Evolutionary conservation across 1,140 invertebrate genomes (phyloP).

Genomic region (Caerostris extrusa): DNA sequence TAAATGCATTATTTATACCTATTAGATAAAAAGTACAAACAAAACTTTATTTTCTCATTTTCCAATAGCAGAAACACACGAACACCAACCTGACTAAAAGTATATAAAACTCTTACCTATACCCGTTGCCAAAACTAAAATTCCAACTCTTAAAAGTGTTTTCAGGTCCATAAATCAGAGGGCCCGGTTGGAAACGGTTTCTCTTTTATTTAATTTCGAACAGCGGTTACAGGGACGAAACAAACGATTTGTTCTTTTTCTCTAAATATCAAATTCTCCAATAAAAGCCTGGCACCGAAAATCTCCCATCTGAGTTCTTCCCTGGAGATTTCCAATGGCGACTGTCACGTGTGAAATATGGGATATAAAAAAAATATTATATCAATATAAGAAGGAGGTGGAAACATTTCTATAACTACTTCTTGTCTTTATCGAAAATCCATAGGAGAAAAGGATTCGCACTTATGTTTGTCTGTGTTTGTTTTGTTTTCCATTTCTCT

Average conservation of each 20-base stretch:
- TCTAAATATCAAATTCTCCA: slow-evolving; percentile 75
- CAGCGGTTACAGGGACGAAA: background rate
- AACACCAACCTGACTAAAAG: background rate
- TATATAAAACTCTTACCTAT: background rate
- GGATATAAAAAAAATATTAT: slow-evolving; percentile 66
- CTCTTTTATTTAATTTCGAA: slow-evolving; percentile 70
- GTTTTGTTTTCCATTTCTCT: slow-evolving; percentile 40
- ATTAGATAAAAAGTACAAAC: too few species aligned
- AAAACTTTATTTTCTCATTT: background rate
- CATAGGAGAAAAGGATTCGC: slow-evolving; percentile 70
- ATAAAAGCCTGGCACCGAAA: slow-evolving; percentile 50
- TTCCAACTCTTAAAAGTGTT: background rate
- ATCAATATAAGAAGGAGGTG: slow-evolving; percentile 74
- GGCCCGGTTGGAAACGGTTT: background rate
- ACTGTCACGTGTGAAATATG: slow-evolving; percentile 70
- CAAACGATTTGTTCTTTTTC: slow-evolving; percentile 63
- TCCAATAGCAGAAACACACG: background rate
- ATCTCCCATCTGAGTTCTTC: slow-evolving; percentile 69
- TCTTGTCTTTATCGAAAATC: slow-evolving; percentile 76
- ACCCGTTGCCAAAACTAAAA: background rate
- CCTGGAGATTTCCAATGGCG: slow-evolving; percentile 72
- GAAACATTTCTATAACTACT: slow-evolving; percentile 76
- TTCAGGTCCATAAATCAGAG: slow-evolving; percentile 26
- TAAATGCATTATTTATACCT: too few species aligned
- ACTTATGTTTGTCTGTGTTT: slow-evolving; percentile 2